Percentiles rank a stretch among this genome's conserved stretches.
Evolutionary conservation across 2,888 invertebrate genomes (phyloP).

Genomic region (Habroteleia sp.): DNA sequence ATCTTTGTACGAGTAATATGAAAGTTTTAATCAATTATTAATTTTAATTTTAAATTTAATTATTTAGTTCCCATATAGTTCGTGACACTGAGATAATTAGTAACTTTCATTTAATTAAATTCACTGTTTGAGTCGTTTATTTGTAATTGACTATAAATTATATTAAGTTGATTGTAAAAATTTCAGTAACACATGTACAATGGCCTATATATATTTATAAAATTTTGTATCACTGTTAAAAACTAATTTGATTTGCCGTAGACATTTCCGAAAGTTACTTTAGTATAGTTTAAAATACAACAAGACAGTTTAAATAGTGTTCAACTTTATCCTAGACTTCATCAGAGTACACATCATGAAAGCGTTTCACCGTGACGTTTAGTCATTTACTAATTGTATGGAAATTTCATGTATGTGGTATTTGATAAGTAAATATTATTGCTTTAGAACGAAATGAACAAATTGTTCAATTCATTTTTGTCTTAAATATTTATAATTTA

Average conservation of each 20-base stretch:
- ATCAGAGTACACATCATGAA: conserved; percentile 13
- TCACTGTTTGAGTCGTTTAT: too few relatives aligned
- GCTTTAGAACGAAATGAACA: conserved; percentile 1
- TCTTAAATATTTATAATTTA: too few relatives aligned
- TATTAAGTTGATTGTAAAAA: too few relatives aligned
- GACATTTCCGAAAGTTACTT: conserved; percentile 21
- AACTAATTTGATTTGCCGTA: conserved; percentile 26
- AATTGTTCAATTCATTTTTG: neutral
- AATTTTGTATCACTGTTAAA: conserved; percentile 5
- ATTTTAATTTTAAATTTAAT: neutral
- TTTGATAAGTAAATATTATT: neutral
- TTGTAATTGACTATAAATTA: too few relatives aligned
- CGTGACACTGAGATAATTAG: too few relatives aligned
- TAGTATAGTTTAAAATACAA: conserved; percentile 7
- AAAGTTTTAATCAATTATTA: neutral
- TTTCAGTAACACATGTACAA: too few relatives aligned
- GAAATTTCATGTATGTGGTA: conserved; percentile 1
- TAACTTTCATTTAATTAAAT: too few relatives aligned
- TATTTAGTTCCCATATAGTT: too few relatives aligned
- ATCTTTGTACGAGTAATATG: too few relatives aligned
- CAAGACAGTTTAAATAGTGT: conserved; percentile 32
- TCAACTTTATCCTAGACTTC: conserved; percentile 28
- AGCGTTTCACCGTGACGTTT: conserved; percentile 15
- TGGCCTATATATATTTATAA: too few relatives aligned
- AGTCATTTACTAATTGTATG: conserved; percentile 9